These are phyloP conservation scores for Brienomyrus brachyistius DNA, from an alignment of 2,113 vertebrate genomes.

Conservation along the genomic window DNA sequence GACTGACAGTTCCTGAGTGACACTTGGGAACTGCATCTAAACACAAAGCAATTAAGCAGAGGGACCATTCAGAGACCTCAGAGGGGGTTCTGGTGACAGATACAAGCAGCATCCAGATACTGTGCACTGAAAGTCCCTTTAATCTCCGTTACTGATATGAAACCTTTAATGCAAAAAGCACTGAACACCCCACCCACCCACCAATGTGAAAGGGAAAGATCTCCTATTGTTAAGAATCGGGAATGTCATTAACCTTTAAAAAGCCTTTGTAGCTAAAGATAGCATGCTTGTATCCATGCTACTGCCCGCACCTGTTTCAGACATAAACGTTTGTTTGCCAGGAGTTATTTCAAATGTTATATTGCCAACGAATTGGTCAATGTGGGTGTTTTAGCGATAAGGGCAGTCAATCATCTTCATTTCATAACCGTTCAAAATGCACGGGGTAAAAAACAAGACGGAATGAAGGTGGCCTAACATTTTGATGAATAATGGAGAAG, in stretches of 20 bases:
- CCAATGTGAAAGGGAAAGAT: background rate
- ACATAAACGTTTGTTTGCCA: background rate
- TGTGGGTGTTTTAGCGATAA: background rate
- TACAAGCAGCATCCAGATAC: background rate
- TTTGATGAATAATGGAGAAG: background rate
- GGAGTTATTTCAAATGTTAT: background rate
- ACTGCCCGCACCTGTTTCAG: background rate
- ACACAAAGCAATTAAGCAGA: constrained; percentile 8
- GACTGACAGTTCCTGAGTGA: background rate
- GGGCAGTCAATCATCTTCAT: background rate
- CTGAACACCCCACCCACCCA: background rate
- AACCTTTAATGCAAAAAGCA: constrained; percentile 8
- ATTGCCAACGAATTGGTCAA: background rate
- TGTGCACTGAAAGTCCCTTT: background rate
- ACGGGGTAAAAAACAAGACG: background rate
- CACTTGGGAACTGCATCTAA: constrained; percentile 16
- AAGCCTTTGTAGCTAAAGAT: background rate
- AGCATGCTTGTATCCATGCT: background rate
- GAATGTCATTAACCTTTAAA: constrained; percentile 21
- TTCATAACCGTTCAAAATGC: background rate
- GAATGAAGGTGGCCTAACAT: background rate
- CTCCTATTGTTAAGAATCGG: constrained; percentile 14
- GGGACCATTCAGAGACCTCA: background rate
- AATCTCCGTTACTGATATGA: background rate
- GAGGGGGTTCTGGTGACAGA: constrained; percentile 2